phyloP scores from a whole-genome alignment of 2,797 vertebrate species.

The Ptychobarbus kaznakovi region DNA sequence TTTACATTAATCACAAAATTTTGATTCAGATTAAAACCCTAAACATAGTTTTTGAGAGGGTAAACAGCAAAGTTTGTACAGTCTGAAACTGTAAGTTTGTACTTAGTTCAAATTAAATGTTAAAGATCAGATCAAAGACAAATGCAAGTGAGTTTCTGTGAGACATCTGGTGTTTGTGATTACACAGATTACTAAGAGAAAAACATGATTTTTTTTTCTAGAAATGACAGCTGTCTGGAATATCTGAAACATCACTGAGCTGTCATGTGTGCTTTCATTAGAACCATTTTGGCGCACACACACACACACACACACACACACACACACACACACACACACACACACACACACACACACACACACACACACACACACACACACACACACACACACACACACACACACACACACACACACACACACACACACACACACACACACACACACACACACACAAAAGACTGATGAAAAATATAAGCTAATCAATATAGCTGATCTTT shows the following conservation, averaged over 20 bases:
- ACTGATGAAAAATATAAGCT: background rate
- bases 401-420: too few relatives aligned
- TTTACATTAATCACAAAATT: background rate
- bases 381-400: too few relatives aligned
- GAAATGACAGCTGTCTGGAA: background rate
- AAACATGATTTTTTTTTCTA: background rate
- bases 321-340: too few relatives aligned
- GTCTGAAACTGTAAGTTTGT: background rate
- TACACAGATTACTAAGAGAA: background rate
- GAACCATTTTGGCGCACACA: background rate
- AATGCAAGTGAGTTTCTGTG: background rate
- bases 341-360: too few relatives aligned
- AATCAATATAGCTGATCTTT: background rate
- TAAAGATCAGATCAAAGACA: background rate
- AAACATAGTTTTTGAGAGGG: background rate
- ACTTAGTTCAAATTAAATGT: background rate
- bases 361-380: too few relatives aligned
- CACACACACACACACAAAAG: too few relatives aligned
- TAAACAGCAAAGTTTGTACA: background rate
- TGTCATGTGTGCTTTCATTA: background rate
- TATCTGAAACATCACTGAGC: background rate
- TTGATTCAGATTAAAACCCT: background rate
- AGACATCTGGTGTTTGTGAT: background rate
- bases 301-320: too few relatives aligned
- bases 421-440: too few relatives aligned